These are phyloP conservation scores for Andrena dorsata DNA, from an alignment of 2,888 invertebrate genomes.

Conservation along the genomic window DNA sequence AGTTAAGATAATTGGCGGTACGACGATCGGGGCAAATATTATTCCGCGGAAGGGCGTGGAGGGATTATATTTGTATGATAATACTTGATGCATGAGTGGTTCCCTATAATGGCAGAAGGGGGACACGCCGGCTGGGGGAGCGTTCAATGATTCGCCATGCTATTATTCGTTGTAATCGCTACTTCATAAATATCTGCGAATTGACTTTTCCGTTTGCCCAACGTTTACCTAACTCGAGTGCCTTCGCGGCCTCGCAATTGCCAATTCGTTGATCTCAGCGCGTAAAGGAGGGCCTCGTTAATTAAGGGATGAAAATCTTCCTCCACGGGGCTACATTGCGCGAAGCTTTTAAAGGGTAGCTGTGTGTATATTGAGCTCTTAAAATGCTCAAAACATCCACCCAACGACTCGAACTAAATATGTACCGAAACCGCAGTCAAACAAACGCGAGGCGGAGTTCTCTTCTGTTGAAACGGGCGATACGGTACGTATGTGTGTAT, in stretches of 20 bases:
- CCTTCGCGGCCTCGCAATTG: not conserved
- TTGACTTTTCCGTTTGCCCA: slow-evolving; percentile 57
- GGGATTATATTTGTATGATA: slow-evolving; percentile 76
- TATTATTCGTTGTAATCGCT: slow-evolving; percentile 72
- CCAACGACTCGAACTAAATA: no score
- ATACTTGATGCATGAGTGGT: slow-evolving; percentile 65
- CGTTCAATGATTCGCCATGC: slow-evolving; percentile 64
- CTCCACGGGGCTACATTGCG: not conserved
- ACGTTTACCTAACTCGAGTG: slow-evolving; percentile 47
- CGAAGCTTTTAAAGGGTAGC: not conserved
- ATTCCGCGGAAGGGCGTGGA: slow-evolving; percentile 62
- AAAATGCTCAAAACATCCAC: no score
- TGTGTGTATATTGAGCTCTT: not conserved
- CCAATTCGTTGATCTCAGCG: not conserved
- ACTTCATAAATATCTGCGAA: slow-evolving; percentile 68
- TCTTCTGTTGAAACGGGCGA: no score
- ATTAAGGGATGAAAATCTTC: not conserved
- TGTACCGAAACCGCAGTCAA: no score
- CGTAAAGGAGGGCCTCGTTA: not conserved
- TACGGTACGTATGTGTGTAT: no score
- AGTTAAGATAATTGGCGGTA: slow-evolving; percentile 73
- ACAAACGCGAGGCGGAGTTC: no score
- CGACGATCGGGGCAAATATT: slow-evolving; percentile 70
- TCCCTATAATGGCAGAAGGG: slow-evolving; percentile 60
- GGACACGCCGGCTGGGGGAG: slow-evolving; percentile 63